Evolutionary conservation across 2,888 invertebrate species (phyloP), one percentile per base, ranked within the genome.

Genomic region (Aleiodes testaceus): DNA sequence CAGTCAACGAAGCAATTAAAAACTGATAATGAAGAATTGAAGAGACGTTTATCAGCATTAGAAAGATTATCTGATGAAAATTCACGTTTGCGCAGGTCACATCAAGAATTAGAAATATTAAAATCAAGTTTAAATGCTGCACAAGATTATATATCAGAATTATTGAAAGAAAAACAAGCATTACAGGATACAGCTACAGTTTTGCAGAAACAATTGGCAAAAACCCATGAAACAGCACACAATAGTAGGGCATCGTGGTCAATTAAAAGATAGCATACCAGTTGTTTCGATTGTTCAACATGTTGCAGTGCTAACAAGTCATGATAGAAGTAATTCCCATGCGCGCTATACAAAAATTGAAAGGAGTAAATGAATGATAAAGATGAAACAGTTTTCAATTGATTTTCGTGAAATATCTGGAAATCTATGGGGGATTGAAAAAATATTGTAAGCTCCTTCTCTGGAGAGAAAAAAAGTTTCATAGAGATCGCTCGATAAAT

Each of bases 101-200:
- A 88, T 69, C 92, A 92, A 79, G 92, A 93, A 84, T 89, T 89
- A 1, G 91, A 91, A 74, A 86, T 90, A 12, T 86, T 95, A 6
- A 90, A 90, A 78, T 89, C 89, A 6, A 90, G 90, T 79, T 85
- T 93, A 66, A 90, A 89, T 74, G 91, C 92, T 0, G 94, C 95
- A 0, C 94, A 95, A 84, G 94, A 94, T 78, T 93, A 95, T 73
- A 92, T 94, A 0, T 90, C 91, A 6, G 89, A 90, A 66, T 87
- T 95, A 75, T 82, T 95, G 22, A 92, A 92, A 30, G 95, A 95
- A 81, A 95, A 95, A 81, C 91, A 91, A 78, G 91, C 91, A 61
- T 88, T 95, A 63, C 85, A 95, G 75, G 93, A 95, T 73, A 91
- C 92, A 47, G 90, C 95, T 75, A 90, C 91, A 47, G 88, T 90